Conservation (phyloP, 2,797 vertebrate species). For the Tragopan temminckii region DNA sequence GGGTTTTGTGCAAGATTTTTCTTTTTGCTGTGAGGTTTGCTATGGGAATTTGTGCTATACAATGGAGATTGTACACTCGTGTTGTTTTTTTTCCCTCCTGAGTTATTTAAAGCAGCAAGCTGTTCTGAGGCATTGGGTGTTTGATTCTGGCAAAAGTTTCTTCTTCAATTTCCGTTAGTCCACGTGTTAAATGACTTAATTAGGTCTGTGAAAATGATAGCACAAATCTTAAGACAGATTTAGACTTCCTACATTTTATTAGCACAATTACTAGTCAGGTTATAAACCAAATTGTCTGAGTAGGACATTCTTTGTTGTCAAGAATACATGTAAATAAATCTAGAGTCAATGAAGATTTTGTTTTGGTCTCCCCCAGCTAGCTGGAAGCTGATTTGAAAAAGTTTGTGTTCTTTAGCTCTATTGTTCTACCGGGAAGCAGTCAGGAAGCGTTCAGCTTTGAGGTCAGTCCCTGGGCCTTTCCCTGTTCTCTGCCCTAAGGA, state of each 20-base stretch:
- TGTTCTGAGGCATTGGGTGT: neutral
- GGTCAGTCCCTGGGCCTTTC: neutral
- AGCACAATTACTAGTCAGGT: neutral
- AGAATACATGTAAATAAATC: neutral
- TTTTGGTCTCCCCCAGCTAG: neutral
- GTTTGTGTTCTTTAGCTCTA: neutral
- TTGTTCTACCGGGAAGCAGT: conserved; percentile 29
- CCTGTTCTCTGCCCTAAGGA: neutral
- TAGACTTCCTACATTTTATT: neutral
- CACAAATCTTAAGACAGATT: neutral
- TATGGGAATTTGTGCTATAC: neutral
- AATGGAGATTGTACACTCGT: neutral
- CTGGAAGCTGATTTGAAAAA: neutral
- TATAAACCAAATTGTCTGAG: neutral
- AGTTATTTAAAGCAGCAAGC: neutral
- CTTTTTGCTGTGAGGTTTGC: neutral
- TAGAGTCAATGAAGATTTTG: neutral
- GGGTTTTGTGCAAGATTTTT: neutral
- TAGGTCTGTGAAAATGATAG: neutral
- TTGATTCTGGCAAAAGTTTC: neutral
- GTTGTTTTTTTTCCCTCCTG: neutral
- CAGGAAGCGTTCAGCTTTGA: conserved; percentile 29
- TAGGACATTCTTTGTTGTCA: fast-evolving
- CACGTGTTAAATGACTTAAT: neutral
- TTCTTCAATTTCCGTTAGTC: neutral